Conservation (phyloP, 2,797 vertebrate species). For the Bryconaethiops microstoma region DNA sequence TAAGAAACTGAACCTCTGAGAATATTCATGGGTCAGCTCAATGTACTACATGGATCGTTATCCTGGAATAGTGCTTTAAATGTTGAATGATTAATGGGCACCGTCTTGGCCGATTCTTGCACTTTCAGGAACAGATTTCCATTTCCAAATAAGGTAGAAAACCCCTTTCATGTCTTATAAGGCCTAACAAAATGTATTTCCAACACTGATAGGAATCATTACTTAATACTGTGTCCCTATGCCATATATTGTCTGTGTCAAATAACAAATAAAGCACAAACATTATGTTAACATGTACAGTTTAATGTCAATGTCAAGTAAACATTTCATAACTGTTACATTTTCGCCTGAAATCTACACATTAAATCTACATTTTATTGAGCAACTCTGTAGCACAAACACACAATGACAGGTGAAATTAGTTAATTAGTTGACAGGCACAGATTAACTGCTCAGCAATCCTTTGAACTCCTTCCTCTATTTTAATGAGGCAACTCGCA, state of each 20-base stretch:
- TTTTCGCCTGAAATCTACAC: not conserved
- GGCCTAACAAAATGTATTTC: too few relatives aligned
- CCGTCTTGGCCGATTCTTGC: not conserved
- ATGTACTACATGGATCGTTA: not conserved
- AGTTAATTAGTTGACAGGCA: slow-evolving; percentile 56
- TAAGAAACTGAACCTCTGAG: not conserved
- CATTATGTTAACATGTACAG: not conserved
- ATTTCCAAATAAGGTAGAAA: too few relatives aligned
- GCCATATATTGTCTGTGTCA: not conserved
- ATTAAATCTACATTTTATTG: not conserved
- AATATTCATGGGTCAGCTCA: not conserved
- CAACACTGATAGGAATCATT: not conserved
- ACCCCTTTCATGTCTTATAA: too few relatives aligned
- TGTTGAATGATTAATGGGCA: slow-evolving; percentile 4
- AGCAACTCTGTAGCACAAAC: slow-evolving; percentile 26
- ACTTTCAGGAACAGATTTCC: not conserved
- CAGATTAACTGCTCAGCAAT: slow-evolving; percentile 60
- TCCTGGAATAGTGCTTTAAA: slow-evolving; percentile 55
- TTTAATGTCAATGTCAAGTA: not conserved
- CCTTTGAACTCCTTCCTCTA: slow-evolving; percentile 55
- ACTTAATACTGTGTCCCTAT: not conserved
- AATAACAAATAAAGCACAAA: too few relatives aligned
- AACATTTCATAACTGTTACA: not conserved
- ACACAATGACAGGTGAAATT: slow-evolving; percentile 68
- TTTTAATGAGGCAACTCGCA: slow-evolving; percentile 69